Evolutionary conservation across 2,113 vertebrate species (phyloP), one percentile per base, ranked within the genome.

Genomic region (Saccopteryx leptura): DNA sequence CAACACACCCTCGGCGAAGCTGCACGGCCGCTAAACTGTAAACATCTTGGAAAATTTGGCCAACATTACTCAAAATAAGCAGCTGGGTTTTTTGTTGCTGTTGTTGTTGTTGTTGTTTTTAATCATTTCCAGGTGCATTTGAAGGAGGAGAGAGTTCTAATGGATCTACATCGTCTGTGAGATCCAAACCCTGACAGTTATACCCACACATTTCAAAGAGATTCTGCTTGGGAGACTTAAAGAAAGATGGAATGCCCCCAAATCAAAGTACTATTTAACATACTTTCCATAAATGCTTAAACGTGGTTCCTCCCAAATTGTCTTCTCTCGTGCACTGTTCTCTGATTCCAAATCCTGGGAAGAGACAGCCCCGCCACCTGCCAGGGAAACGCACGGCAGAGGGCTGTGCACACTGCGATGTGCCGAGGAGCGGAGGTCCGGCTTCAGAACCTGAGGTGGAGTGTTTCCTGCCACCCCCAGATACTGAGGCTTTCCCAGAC

Each of bases 91-190:
- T 39, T 39, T 39, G 39, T 39, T 39, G 39, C 39, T 39, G 39
- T 39, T 39, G 39, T 39, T 39, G 39, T n/a, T 81, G 17, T 39
- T 39, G 18, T 71, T 71, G n/a, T 85, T 90, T 94, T 97, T 96
- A 93, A 92, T 85, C n/a, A 97, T 86, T 91, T 97, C 90, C 97
- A 93, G 56, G 81, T 98, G 93, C 93, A 88, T 75, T 82, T 96
- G 65, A 31, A 86, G 93, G 88, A 52, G 31, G 94, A 7, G 78
- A 78, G 60, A 52, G 71, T 97, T 92, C 68, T 95, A 90, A 76
- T 85, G 75, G 61, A 56, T 75, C 96, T 81, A 18, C 94, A 76
- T 39, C 24, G 88, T 60, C 71, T 65, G 9, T 50, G 66, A 6
- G 33, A 85, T 68, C 84, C 90, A 88, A 24, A 2, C 24, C 15